phyloP scores from a whole-genome alignment of 2,888 invertebrate species.

The Junonia oenone region DNA sequence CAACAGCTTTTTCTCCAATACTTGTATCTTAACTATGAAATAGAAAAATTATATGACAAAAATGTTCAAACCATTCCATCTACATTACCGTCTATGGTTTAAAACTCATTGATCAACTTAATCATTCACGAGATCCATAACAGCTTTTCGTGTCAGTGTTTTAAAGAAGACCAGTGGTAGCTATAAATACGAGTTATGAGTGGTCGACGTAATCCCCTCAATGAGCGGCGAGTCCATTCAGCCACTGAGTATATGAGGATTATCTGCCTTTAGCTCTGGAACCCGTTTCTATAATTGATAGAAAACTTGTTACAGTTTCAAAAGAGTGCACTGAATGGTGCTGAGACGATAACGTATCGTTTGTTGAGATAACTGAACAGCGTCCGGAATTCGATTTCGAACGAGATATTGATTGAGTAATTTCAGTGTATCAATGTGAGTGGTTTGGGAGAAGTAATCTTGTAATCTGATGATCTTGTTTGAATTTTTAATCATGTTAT shows the following conservation, averaged over 20 bases:
- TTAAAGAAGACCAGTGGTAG: conserved; percentile 6
- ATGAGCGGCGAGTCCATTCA: conserved; percentile 18
- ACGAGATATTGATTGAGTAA: not conserved
- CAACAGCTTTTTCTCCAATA: too few species aligned
- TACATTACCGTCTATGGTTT: too few species aligned
- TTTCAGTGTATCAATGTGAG: too few species aligned
- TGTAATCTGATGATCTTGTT: too few species aligned
- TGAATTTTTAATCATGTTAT: too few species aligned
- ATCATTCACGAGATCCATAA: not conserved
- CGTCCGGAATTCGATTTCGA: not conserved
- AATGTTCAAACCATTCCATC: too few species aligned
- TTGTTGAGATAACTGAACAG: not conserved
- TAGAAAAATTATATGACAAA: too few species aligned
- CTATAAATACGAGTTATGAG: conserved; percentile 13
- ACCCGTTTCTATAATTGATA: conserved; percentile 10
- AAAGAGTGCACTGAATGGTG: not conserved
- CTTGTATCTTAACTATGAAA: too few species aligned
- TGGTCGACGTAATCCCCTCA: conserved; percentile 13
- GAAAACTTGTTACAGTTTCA: conserved; percentile 8
- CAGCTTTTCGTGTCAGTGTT: conserved; percentile 4
- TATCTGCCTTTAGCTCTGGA: conserved; percentile 10
- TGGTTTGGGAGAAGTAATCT: too few species aligned
- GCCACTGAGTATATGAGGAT: conserved; percentile 6
- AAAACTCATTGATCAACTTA: not conserved
- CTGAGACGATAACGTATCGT: not conserved